These are phyloP conservation scores for Tenodera sinensis DNA, from an alignment of 2,888 invertebrate species.

Conservation along the genomic window DNA sequence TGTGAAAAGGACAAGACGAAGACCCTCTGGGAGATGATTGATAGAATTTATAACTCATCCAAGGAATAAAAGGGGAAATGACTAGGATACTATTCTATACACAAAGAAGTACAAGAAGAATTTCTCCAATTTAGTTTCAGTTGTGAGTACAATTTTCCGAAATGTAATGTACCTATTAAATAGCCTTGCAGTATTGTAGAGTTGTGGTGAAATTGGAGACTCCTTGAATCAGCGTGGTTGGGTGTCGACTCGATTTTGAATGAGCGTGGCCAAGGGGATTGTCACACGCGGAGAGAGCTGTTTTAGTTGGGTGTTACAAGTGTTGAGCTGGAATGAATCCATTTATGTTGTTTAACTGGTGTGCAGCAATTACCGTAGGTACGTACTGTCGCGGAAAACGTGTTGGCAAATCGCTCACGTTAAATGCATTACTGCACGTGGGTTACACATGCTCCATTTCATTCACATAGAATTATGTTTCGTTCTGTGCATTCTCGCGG, in stretches of 20 bases:
- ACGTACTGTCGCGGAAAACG: neutral
- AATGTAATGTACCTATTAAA: no score
- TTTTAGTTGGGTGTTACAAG: neutral
- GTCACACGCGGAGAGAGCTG: neutral
- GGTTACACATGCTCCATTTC: neutral
- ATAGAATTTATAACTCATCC: no score
- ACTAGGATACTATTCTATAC: no score
- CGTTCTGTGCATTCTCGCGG: neutral
- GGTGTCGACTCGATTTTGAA: neutral
- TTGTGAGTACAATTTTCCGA: no score
- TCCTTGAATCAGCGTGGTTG: neutral
- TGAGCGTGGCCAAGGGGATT: neutral
- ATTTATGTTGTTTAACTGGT: conserved; percentile 3
- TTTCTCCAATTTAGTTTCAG: no score
- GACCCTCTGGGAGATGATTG: no score
- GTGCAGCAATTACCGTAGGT: neutral
- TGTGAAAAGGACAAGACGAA: no score
- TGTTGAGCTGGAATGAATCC: neutral
- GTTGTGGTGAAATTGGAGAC: neutral
- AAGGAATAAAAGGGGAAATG: no score
- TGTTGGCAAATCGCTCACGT: neutral
- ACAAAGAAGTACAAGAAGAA: no score
- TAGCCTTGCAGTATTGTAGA: no score
- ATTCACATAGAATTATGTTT: neutral
- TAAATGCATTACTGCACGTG: conserved; percentile 1